phyloP scores from a whole-genome alignment of 2,113 vertebrate species.

The Callospermophilus lateralis region DNA sequence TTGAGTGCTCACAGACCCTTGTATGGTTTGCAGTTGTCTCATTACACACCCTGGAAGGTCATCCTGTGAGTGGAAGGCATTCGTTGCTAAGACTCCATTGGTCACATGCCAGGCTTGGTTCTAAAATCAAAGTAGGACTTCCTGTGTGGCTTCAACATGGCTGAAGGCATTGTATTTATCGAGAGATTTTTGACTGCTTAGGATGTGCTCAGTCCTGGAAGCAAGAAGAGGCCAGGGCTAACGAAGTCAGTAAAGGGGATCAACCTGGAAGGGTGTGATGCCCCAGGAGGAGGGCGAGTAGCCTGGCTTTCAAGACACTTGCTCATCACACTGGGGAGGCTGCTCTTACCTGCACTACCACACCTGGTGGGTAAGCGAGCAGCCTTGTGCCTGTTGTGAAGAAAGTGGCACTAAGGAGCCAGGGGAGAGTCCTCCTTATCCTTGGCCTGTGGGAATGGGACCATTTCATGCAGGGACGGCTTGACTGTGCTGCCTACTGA shows the following conservation, averaged over 20 bases:
- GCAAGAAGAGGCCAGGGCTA: neutral
- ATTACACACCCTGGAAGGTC: neutral
- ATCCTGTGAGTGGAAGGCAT: neutral
- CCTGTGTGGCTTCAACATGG: neutral
- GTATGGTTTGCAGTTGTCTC: neutral
- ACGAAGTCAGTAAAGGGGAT: accelerated
- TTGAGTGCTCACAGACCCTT: too few species aligned
- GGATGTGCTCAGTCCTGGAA: neutral
- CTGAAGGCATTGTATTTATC: neutral
- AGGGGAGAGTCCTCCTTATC: neutral
- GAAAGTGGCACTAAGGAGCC: neutral
- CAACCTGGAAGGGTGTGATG: too few species aligned
- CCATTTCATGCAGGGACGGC: neutral
- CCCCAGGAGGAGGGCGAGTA: too few species aligned
- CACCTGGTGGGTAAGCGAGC: neutral
- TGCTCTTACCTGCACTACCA: neutral
- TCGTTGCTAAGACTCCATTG: accelerated
- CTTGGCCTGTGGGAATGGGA: neutral
- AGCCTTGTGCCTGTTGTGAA: neutral
- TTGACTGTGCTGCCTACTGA: neutral
- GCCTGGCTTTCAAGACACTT: neutral
- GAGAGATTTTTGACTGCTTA: too few species aligned
- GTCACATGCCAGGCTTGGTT: neutral
- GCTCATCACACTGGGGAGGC: neutral
- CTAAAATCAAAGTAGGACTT: neutral